Evolutionary conservation across 2,113 vertebrate genomes (phyloP), one percentile per base, ranked within the genome.

Genomic region (Miniopterus natalensis): DNA sequence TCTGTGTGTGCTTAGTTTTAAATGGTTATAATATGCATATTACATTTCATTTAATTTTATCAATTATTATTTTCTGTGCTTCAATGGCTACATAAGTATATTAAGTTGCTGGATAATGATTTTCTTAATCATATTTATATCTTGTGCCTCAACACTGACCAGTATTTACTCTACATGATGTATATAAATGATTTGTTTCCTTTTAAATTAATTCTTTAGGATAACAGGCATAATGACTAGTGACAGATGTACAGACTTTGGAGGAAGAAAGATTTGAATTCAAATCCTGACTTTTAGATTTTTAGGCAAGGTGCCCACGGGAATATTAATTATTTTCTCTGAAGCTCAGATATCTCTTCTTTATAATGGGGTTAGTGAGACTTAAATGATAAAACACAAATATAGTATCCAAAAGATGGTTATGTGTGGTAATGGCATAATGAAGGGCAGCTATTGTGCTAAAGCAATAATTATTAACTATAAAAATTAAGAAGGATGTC

Each of bases 201-300:
- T 86, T 63, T 92, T 42, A 12, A 84, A 17, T 84, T 92, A 78
- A 74, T 68, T 68, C 29, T 80, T 92, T 94, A 65, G 63, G 40
- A 63, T 42, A 88, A 31, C 8, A 84, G 65, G 12, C 29, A 40
- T 68, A 55, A 57, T 53, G 29, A 45, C 36, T 63, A n/a, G 40
- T 55, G 40, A 13, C 49, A 75, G 27, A 74, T 9, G 1, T 23
- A 31, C 27, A 68, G n/a, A 63, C 27, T 80, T 73, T 36, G 12
- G 65, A 61, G 10, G n/a, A 85, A 85, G n/a, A 89, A 74, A 75
- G 42, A 36, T 42, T 53, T 81, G 73, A 81, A 40, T 47, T 85
- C 42, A 59, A n/a, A 75, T 23, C 21, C 49, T 51, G 9, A 84
- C 21, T 80, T 78, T 15, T 59, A 40, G 23, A n/a, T 21, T 31